phyloP scores from a whole-genome alignment of 2,797 vertebrate species.

The Darevskia mixta region DNA sequence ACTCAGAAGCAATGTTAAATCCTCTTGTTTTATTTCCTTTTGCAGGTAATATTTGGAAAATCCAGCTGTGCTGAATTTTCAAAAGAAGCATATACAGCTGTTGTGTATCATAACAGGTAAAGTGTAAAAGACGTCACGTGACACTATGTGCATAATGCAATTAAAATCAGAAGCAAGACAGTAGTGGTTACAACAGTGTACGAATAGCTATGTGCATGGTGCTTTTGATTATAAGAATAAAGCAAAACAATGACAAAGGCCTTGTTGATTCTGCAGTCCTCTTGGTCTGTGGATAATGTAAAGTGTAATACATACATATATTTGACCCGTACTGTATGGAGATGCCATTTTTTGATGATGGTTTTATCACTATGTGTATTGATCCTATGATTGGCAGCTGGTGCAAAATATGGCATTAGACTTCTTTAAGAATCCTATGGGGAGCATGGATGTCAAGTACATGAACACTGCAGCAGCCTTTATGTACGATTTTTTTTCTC shows the following conservation, averaged over 20 bases:
- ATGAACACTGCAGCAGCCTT: not conserved
- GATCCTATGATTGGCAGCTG: not conserved
- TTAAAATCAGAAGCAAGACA: not conserved
- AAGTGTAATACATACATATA: not conserved
- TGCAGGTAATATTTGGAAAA: conserved; percentile 98
- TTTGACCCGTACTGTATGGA: not conserved
- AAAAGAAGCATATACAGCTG: conserved; percentile 96
- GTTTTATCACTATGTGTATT: not conserved
- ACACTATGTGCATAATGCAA: not conserved
- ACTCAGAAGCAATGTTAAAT: not conserved
- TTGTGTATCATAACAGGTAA: conserved; percentile 98
- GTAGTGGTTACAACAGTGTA: not conserved
- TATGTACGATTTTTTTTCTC: not conserved
- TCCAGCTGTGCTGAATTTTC: conserved; percentile 97
- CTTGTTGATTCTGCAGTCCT: not conserved
- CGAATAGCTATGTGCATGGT: not conserved
- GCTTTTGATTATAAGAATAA: not conserved
- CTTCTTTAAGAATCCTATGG: no score
- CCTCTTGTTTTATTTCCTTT: conserved; percentile 57
- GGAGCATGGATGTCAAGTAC: not conserved
- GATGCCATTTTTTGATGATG: not conserved
- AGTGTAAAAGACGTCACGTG: conserved; percentile 45
- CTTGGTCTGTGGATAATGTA: not conserved
- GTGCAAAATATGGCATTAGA: not conserved
- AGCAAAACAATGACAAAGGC: not conserved